phyloP scores from a whole-genome alignment of 2,797 vertebrate species.

The Odontamblyopus lacepedii region DNA sequence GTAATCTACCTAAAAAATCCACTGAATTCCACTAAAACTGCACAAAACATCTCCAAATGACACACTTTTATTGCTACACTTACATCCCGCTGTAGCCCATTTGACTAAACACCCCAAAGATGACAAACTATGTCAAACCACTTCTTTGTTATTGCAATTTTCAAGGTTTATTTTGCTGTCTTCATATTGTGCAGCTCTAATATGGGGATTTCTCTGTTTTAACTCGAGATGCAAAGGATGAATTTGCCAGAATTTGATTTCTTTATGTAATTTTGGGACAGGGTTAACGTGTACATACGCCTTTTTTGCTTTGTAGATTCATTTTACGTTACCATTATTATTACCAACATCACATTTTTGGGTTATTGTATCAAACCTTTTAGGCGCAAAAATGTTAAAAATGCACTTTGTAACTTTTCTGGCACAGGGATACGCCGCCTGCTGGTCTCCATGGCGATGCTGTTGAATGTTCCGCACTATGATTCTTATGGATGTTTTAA shows the following conservation, averaged over 20 bases:
- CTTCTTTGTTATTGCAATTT: neutral
- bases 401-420: too few species aligned
- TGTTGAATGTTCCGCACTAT: too few species aligned
- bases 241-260: slow-evolving; percentile 25
- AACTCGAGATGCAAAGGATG: neutral
- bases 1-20: too few species aligned
- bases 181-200: too few species aligned
- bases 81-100: too few species aligned
- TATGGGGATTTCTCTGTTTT: too few species aligned
- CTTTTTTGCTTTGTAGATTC: slow-evolving; percentile 88
- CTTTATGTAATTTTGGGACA: slow-evolving; percentile 57
- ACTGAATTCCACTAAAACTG: neutral
- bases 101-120: neutral
- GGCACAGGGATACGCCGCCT: too few species aligned
- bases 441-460: too few species aligned
- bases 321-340: slow-evolving; percentile 58
- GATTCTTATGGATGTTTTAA: too few species aligned
- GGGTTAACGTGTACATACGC: slow-evolving; percentile 87
- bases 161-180: too few species aligned
- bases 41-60: neutral
- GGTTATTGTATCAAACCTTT: slow-evolving; percentile 80
- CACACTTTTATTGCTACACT: too few species aligned
- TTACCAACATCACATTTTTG: slow-evolving; percentile 64
- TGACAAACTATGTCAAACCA: neutral
- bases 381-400: neutral